A percentile compares a stretch with the other conserved stretches of the same genome.
phyloP scores from a whole-genome alignment of 2,888 invertebrate genomes.

The Chrysina gloriosa region DNA sequence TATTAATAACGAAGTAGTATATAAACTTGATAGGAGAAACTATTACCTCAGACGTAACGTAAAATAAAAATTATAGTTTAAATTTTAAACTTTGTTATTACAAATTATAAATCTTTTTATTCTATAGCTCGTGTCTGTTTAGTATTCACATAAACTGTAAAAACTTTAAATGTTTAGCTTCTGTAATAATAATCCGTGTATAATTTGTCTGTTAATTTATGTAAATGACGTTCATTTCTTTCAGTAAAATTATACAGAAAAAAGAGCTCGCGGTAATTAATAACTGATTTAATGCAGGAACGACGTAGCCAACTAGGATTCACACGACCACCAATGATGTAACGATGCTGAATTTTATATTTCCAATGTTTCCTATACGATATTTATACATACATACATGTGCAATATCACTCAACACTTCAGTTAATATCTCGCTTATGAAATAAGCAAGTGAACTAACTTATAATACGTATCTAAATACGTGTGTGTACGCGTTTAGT shows the following conservation, averaged over 20 bases:
- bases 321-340: slow-evolving; percentile 43
- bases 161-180: slow-evolving; percentile 26
- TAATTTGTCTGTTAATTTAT: slow-evolving; percentile 38
- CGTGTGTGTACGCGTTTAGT: slow-evolving; percentile 43
- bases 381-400: slow-evolving; percentile 42
- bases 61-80: slow-evolving; percentile 11
- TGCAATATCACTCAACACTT: slow-evolving; percentile 49
- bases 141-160: slow-evolving; percentile 10
- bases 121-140: slow-evolving; percentile 3
- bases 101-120: slow-evolving; percentile 19
- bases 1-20: too few species aligned
- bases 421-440: slow-evolving; percentile 49
- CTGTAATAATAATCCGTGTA: slow-evolving; percentile 31
- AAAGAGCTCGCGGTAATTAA: slow-evolving; percentile 27
- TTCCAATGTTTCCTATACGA: slow-evolving; percentile 42
- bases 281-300: slow-evolving; percentile 36
- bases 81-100: too few species aligned
- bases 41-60: neutral
- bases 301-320: slow-evolving; percentile 20
- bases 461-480: slow-evolving; percentile 39
- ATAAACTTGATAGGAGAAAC: neutral
- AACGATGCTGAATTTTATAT: slow-evolving; percentile 39
- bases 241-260: slow-evolving; percentile 28
- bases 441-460: slow-evolving; percentile 48
- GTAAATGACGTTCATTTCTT: slow-evolving; percentile 37